Conservation (phyloP, 2,113 vertebrate species). For the Larimichthys polyactis region DNA sequence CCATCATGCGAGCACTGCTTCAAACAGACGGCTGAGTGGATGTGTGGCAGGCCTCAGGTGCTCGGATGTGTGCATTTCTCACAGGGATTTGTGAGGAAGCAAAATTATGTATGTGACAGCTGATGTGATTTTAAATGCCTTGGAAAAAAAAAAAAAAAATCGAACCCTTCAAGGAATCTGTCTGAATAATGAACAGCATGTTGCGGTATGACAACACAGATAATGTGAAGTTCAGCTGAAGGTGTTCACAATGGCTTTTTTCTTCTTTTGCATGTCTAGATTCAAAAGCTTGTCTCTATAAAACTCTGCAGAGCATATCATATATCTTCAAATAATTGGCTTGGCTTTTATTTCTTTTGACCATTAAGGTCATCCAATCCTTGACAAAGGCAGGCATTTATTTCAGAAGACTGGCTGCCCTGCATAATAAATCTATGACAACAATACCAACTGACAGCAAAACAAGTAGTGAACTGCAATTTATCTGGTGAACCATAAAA, state of each 20-base stretch:
- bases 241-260: not conserved
- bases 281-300: slow-evolving; percentile 8
- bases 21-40: slow-evolving; percentile 14
- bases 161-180: slow-evolving; percentile 34
- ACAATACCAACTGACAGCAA: slow-evolving; percentile 2
- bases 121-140: slow-evolving; percentile 47
- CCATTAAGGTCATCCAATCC: slow-evolving; percentile 29
- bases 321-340: slow-evolving; percentile 11
- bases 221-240: slow-evolving; percentile 32
- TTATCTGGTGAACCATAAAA: not conserved
- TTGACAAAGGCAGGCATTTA: slow-evolving; percentile 3
- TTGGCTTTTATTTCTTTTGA: slow-evolving; percentile 17
- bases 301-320: slow-evolving; percentile 9
- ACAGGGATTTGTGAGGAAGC: slow-evolving; percentile 38
- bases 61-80: slow-evolving; percentile 21
- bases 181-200: slow-evolving; percentile 31
- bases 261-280: not conserved
- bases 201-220: slow-evolving; percentile 13
- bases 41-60: slow-evolving; percentile 1
- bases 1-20: slow-evolving; percentile 20
- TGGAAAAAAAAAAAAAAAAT: slow-evolving; percentile 13
- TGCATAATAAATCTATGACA: slow-evolving; percentile 6
- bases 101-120: slow-evolving; percentile 53
- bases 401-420: slow-evolving; percentile 22
- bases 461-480: not conserved